Evolutionary conservation across 1,140 invertebrate species (phyloP).

Genomic region (Scaptodrosophila lebanonensis): DNA sequence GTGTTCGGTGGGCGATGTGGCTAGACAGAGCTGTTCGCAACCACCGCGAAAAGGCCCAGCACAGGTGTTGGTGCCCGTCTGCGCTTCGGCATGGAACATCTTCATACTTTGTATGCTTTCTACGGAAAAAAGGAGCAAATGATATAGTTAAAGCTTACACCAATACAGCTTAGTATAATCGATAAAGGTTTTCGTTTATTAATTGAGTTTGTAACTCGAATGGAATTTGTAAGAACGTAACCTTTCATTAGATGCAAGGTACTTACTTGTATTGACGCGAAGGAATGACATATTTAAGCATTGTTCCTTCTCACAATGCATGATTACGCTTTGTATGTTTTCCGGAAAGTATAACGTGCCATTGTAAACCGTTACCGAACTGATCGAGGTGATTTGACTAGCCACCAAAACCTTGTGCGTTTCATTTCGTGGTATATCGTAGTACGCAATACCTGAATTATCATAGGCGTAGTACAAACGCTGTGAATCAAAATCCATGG

Average conservation of each 20-base stretch:
- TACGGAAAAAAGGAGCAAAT: slow-evolving; percentile 27
- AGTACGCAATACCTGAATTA: slow-evolving; percentile 82
- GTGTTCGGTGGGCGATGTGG: slow-evolving; percentile 79
- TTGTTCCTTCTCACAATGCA: slow-evolving; percentile 68
- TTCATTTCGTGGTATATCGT: slow-evolving; percentile 79
- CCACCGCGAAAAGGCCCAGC: slow-evolving; percentile 79
- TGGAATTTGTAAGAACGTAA: background rate
- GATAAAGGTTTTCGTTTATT: too few relatives aligned
- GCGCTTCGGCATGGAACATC: slow-evolving; percentile 84
- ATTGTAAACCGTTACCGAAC: slow-evolving; percentile 72
- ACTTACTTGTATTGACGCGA: slow-evolving; percentile 80
- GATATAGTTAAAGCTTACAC: background rate
- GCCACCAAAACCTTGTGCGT: slow-evolving; percentile 45
- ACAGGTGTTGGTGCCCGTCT: slow-evolving; percentile 80
- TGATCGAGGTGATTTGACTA: slow-evolving; percentile 63
- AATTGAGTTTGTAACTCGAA: background rate
- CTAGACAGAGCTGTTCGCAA: slow-evolving; percentile 89
- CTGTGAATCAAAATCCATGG: slow-evolving; percentile 80
- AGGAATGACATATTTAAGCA: slow-evolving; percentile 68
- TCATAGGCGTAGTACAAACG: slow-evolving; percentile 85
- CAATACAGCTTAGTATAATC: too few relatives aligned
- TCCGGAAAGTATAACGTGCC: slow-evolving; percentile 71
- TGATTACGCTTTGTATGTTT: slow-evolving; percentile 67
- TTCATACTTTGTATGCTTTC: slow-evolving; percentile 82
- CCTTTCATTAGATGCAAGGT: background rate